Evolutionary conservation across 2,888 invertebrate genomes (phyloP), one percentile per base, ranked within the genome.

Genomic region (Marasmarcha lunaedactyla): DNA sequence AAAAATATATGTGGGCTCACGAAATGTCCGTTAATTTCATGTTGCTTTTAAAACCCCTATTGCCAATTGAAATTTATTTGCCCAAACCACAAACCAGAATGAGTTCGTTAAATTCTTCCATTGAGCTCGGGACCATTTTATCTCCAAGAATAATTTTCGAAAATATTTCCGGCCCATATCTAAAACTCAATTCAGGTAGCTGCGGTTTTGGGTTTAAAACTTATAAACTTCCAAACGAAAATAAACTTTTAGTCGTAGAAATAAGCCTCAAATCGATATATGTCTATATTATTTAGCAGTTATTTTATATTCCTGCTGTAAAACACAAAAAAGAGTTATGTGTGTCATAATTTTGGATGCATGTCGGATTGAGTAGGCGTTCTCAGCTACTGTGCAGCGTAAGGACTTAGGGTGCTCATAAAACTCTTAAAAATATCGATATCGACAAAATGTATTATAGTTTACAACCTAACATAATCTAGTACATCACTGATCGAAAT

Each of bases 261-360:
- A 5, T 20, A 20, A 20, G 20, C 4, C 7, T 7, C 20, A 20
- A 20, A 20, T 20, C 20, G 20, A 20, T 20, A 5, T 20, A 20
- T 3, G 3, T 5, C 20, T 5, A 20, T 20, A 20, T 5, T 20
- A 20, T 20, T 7, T 5, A 5, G 20, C 20, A 20, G 20, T 20
- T 20, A 5, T 20, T 20, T 20, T 20, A 5, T 5, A 5, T 5
- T 7, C 20, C 43, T 51, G 57, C 52, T 63, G 62, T 68, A 64
- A 70, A 67, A 63, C 59, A 57, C 55, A 66, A 68, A 71, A 68
- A 61, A 59, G 55, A 66, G 63, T 60, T 30, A 59, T 63, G 63
- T 59, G 59, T 61, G 58, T 50, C 46, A 61, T 71, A 71, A 76
- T 74, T 76, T 76, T 76, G 76, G 65, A 65, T 59, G 63, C 59